phyloP scores from a whole-genome alignment of 1,140 invertebrate genomes.

The Tetragnatha versicolor region DNA sequence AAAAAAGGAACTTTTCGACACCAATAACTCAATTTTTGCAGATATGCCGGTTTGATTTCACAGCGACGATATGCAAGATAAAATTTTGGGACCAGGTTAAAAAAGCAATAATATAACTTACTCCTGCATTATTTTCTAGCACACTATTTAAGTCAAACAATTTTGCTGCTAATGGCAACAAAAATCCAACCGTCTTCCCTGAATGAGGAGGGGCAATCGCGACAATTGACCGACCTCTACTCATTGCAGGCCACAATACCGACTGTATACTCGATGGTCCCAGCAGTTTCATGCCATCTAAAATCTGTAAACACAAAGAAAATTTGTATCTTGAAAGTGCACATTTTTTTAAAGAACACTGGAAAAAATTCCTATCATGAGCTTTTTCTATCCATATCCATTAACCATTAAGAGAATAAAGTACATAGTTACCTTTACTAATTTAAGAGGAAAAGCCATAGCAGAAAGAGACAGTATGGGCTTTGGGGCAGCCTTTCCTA shows the following conservation, averaged over 20 bases:
- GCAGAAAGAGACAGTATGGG: neutral
- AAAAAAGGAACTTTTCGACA: too few relatives aligned
- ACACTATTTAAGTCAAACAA: neutral
- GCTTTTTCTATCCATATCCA: too few relatives aligned
- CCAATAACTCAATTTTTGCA: too few relatives aligned
- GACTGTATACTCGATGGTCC: conserved; percentile 44
- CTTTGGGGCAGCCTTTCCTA: conserved; percentile 1
- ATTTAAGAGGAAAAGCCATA: neutral
- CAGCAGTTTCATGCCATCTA: conserved; percentile 9
- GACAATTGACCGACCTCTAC: neutral
- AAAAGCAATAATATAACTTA: conserved; percentile 20
- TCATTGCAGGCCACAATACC: conserved; percentile 33
- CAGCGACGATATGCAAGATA: too few relatives aligned
- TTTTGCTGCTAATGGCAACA: conserved; percentile 29
- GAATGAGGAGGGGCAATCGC: conserved; percentile 44
- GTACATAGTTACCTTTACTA: conserved; percentile 21
- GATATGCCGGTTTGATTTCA: too few relatives aligned
- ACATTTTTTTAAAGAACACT: too few relatives aligned
- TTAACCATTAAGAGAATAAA: too few relatives aligned
- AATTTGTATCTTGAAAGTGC: neutral
- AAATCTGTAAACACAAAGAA: neutral
- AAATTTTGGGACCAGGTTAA: neutral
- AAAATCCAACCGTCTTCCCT: conserved; percentile 40
- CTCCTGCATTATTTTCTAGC: too few relatives aligned
- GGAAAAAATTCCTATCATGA: too few relatives aligned